These are phyloP conservation scores for Gymnocheta viridis DNA, from an alignment of 2,888 invertebrate species.

Conservation along the genomic window DNA sequence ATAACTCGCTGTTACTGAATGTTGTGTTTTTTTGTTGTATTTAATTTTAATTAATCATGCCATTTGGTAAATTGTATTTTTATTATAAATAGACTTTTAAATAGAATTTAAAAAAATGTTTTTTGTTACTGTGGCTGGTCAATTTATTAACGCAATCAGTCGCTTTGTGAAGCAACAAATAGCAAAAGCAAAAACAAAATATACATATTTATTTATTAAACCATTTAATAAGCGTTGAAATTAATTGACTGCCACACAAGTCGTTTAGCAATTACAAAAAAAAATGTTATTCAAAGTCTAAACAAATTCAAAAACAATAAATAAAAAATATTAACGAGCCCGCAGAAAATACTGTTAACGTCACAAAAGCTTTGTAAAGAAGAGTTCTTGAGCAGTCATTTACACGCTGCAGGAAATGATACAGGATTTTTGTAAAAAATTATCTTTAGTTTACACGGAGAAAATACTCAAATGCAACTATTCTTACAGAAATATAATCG, in stretches of 20 bases:
- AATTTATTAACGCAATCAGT: conserved; percentile 51
- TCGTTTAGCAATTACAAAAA: neutral
- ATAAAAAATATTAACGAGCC: neutral
- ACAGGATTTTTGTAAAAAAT: too few species aligned
- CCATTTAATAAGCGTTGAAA: conserved; percentile 55
- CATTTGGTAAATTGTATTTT: conserved; percentile 55
- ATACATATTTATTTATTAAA: conserved; percentile 29
- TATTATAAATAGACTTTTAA: conserved; percentile 38
- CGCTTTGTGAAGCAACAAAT: conserved; percentile 22
- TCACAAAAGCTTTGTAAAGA: too few species aligned
- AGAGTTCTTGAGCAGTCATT: too few species aligned
- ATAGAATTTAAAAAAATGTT: conserved; percentile 34
- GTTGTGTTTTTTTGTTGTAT: conserved; percentile 23
- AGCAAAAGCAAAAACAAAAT: neutral
- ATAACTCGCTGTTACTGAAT: conserved; percentile 37
- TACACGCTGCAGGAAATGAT: too few species aligned
- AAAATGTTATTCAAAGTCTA: conserved; percentile 1
- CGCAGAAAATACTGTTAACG: neutral
- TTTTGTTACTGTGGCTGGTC: conserved; percentile 16
- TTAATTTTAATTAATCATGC: conserved; percentile 63
- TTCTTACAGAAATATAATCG: too few species aligned
- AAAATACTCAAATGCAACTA: too few species aligned
- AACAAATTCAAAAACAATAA: neutral
- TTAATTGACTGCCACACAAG: conserved; percentile 55
- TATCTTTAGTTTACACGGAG: too few species aligned